Evolutionary conservation across 2,797 vertebrate species (phyloP), one percentile per base, ranked within the genome.

Genomic region (Artibeus jamaicensis): DNA sequence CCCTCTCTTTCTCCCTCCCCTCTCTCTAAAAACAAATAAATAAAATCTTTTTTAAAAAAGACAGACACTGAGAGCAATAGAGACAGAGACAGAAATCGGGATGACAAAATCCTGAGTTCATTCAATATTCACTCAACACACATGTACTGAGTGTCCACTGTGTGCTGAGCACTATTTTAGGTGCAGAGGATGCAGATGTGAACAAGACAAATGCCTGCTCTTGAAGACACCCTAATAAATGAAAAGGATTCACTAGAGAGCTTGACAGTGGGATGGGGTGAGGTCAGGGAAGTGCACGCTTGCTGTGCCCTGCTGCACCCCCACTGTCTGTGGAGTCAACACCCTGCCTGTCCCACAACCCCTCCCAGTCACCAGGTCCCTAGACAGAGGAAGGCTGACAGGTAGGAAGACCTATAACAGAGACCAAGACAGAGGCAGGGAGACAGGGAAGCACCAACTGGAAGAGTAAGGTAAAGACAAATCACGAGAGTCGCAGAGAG

Each of bases 301-400:
- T 10, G 8, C 22, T 19, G 34, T 1, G 10, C 24, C 18, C 24
- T 1, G 0, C 19, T 8, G 9, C 4, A 32, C 21, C 22, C 85
- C 59, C 3, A 4, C 39, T 34, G 16, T 32, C 39, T 14, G 15
- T 11, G 18, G 34, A 50, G 74, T 70, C 74, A 16, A 10, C 14
- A 3, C 55, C 11, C 9, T 32, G 22, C 11, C 9, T 32, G 22
- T 2, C 59, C 59, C 11, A 18, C 53, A 55, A 3, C 37, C 44
- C 50, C 62, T 77, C 34, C 44, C 67, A 29, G 50, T 57, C 87
- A 77, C 57, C n/a, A 39, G 34, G 86, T 26, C 74, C 82, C 78
- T 34, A 11, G 39, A 50, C 22, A 53, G 34, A 85, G 57, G 71
- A 77, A 82, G 46, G 67, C 34, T 67, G 79, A 53, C 21, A 77